A percentile compares a stretch with the other conserved stretches of the same genome.
Evolutionary conservation across 1,140 invertebrate genomes (phyloP).

Genomic region (Matsumurasca onukii): DNA sequence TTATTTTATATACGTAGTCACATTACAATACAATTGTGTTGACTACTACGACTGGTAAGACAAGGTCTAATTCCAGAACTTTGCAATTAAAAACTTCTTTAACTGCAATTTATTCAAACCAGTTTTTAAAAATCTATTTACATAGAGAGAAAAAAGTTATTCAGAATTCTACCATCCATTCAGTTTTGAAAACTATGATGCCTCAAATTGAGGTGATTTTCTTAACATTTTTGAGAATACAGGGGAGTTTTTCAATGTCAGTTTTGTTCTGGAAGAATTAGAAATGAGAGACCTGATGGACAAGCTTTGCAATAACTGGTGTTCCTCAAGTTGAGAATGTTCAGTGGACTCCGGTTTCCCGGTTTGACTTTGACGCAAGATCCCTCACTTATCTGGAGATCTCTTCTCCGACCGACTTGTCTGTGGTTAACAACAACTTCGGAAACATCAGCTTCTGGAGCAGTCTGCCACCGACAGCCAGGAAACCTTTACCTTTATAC

Average conservation of each 20-base stretch:
- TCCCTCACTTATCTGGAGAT: neutral
- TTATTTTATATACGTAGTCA: too few species aligned
- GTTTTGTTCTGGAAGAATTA: slow-evolving; percentile 7
- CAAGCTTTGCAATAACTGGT: slow-evolving; percentile 33
- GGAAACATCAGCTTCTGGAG: neutral
- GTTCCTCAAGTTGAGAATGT: neutral
- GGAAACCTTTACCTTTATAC: neutral
- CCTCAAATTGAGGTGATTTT: slow-evolving; percentile 39
- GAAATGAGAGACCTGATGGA: slow-evolving; percentile 36
- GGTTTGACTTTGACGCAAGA: neutral
- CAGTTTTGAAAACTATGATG: slow-evolving; percentile 3
- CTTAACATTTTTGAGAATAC: slow-evolving; percentile 54
- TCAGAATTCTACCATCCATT: slow-evolving; percentile 43
- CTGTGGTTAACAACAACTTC: slow-evolving; percentile 3
- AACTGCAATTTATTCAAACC: slow-evolving; percentile 50
- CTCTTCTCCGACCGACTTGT: neutral
- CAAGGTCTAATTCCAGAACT: too few species aligned
- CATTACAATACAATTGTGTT: too few species aligned
- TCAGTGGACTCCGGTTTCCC: neutral
- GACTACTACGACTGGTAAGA: too few species aligned
- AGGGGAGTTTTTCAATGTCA: neutral
- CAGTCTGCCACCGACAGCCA: neutral
- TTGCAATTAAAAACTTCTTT: too few species aligned
- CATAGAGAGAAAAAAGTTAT: slow-evolving; percentile 55
- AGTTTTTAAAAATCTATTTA: slow-evolving; percentile 60